A percentile compares a stretch with the other conserved stretches of the same genome.
Conservation (phyloP, 2,797 vertebrate species). For the Sebastolobus alascanus region DNA sequence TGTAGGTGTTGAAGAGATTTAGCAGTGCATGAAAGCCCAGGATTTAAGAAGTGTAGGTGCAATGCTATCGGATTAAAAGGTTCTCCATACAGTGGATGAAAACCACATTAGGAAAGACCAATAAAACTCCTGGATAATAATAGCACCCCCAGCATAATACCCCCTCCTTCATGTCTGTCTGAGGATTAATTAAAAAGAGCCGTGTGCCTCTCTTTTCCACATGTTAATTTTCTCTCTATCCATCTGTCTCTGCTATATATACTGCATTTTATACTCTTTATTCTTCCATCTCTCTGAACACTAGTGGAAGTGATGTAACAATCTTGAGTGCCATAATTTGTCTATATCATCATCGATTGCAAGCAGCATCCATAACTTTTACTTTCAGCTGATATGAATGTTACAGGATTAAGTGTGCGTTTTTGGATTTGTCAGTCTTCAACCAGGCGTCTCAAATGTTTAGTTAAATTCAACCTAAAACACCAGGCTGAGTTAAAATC, state of each 20-base stretch:
- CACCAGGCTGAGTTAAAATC: not conserved
- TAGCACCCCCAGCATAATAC: not conserved
- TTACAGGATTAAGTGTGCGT: not conserved
- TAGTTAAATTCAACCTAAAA: not conserved
- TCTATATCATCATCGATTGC: not conserved
- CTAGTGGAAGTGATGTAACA: not conserved
- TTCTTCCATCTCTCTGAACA: slow-evolving; percentile 29
- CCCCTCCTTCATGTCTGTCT: slow-evolving; percentile 3
- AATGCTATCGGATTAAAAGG: slow-evolving; percentile 5
- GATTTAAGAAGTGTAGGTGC: not conserved
- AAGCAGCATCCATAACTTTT: not conserved
- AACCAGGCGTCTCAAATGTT: slow-evolving; percentile 6
- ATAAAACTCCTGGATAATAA: slow-evolving; percentile 19
- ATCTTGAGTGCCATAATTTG: slow-evolving; percentile 1
- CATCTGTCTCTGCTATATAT: slow-evolving; percentile 13
- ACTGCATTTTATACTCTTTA: slow-evolving; percentile 8
- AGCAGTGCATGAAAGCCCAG: not conserved
- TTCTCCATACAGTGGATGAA: slow-evolving; percentile 14
- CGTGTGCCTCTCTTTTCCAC: slow-evolving; percentile 12
- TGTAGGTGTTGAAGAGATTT: not conserved
- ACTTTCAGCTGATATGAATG: not conserved
- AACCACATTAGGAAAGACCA: slow-evolving; percentile 26
- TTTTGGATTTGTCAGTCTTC: slow-evolving; percentile 8
- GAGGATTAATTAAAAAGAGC: slow-evolving; percentile 48
- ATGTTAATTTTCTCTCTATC: slow-evolving; percentile 18